phyloP scores from a whole-genome alignment of 2,888 invertebrate genomes.

The Hirtodrosophila confusa region DNA sequence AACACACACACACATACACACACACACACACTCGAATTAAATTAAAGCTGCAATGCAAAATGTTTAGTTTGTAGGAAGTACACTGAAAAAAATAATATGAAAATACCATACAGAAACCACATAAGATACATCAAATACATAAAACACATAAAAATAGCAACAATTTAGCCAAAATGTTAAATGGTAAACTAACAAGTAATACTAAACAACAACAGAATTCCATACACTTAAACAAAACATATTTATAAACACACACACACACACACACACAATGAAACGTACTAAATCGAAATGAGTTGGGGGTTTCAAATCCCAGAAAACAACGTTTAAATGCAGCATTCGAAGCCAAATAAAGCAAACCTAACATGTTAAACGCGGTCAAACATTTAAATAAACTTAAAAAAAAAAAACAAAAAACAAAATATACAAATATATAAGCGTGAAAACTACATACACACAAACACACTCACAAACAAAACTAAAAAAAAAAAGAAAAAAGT shows the following conservation, averaged over 20 bases:
- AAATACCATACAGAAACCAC: slow-evolving; percentile 49
- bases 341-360: slow-evolving; percentile 46
- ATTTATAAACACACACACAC: slow-evolving; percentile 29
- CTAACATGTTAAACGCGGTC: slow-evolving; percentile 48
- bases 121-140: slow-evolving; percentile 43
- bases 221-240: slow-evolving; percentile 55
- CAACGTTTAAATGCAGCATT: slow-evolving; percentile 47
- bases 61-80: slow-evolving; percentile 73
- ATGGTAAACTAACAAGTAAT: slow-evolving; percentile 58
- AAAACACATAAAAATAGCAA: slow-evolving; percentile 59
- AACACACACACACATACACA: slow-evolving; percentile 42
- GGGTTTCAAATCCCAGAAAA: slow-evolving; percentile 44
- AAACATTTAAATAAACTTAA: slow-evolving; percentile 55
- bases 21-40: slow-evolving; percentile 57
- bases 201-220: slow-evolving; percentile 47
- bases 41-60: slow-evolving; percentile 64
- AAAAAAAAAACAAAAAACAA: slow-evolving; percentile 24
- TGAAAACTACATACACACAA: slow-evolving; percentile 28
- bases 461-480: slow-evolving; percentile 14
- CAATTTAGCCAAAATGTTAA: slow-evolving; percentile 74
- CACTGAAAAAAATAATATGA: slow-evolving; percentile 60
- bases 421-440: slow-evolving; percentile 47
- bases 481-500: slow-evolving; percentile 34
- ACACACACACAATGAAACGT: slow-evolving; percentile 9
- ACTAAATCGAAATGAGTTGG: slow-evolving; percentile 37